Evolutionary conservation across 2,888 invertebrate genomes (phyloP).

Genomic region (Scaptomyza tumidula): DNA sequence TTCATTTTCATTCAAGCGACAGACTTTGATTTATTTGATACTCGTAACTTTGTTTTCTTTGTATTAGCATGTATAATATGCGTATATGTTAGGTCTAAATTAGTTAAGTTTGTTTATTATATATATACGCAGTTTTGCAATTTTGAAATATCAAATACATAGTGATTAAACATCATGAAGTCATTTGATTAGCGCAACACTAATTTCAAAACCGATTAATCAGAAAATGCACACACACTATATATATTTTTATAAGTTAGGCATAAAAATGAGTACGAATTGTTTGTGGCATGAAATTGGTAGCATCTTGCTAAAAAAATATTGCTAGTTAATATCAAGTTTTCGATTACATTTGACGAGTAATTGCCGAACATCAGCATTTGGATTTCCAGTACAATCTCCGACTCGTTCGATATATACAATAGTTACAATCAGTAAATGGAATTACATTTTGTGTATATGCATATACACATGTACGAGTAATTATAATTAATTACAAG

Average conservation of each 20-base stretch:
- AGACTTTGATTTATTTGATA: slow-evolving; percentile 70
- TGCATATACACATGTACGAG: slow-evolving; percentile 34
- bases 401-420: slow-evolving; percentile 46
- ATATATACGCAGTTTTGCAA: slow-evolving; percentile 41
- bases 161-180: slow-evolving; percentile 61
- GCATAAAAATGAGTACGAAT: slow-evolving; percentile 30
- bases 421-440: slow-evolving; percentile 51
- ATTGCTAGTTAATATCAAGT: slow-evolving; percentile 75
- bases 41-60: slow-evolving; percentile 58
- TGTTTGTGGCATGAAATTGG: slow-evolving; percentile 49
- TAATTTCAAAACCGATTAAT: slow-evolving; percentile 48
- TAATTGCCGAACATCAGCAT: slow-evolving; percentile 19
- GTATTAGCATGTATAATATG: slow-evolving; percentile 53
- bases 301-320: slow-evolving; percentile 43
- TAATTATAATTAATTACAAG: slow-evolving; percentile 50
- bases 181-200: slow-evolving; percentile 67
- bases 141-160: slow-evolving; percentile 76
- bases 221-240: slow-evolving; percentile 33
- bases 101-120: slow-evolving; percentile 65
- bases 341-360: slow-evolving; percentile 45
- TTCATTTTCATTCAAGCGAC: slow-evolving; percentile 57
- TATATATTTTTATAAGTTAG: slow-evolving; percentile 4
- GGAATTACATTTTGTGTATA: slow-evolving; percentile 46
- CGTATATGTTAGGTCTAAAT: slow-evolving; percentile 68
- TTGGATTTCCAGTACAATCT: slow-evolving; percentile 20